Evolutionary conservation across 2,113 vertebrate genomes (phyloP).

Genomic region (Mesocricetus auratus): DNA sequence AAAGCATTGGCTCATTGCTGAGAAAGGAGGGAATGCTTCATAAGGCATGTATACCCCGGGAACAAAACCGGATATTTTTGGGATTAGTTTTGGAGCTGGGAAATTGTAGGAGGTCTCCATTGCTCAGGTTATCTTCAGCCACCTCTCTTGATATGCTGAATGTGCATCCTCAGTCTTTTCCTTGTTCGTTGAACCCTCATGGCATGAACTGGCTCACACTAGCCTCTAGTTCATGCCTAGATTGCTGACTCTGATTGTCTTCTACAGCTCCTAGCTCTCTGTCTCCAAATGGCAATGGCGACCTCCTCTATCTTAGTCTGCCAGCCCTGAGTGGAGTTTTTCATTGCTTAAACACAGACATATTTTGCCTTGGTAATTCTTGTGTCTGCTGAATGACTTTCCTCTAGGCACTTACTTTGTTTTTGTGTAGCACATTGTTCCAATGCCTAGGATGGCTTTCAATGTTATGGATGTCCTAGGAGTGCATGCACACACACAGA

Average conservation of each 20-base stretch:
- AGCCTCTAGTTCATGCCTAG: neutral
- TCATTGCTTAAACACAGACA: neutral
- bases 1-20: neutral
- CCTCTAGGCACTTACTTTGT: slow-evolving; percentile 44
- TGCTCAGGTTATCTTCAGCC: neutral
- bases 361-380: slow-evolving; percentile 53
- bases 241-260: neutral
- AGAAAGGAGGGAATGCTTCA: neutral
- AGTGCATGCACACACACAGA: neutral
- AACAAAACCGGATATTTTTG: neutral
- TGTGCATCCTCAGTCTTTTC: neutral
- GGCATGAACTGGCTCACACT: neutral
- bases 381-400: slow-evolving; percentile 6
- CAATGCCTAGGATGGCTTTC: neutral
- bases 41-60: neutral
- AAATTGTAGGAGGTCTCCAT: neutral
- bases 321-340: neutral
- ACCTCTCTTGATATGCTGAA: neutral
- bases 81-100: neutral
- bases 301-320: neutral
- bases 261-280: neutral
- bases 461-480: neutral
- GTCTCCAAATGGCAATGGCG: neutral
- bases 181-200: neutral
- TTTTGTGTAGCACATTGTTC: neutral